Evolutionary conservation across 2,113 vertebrate species (phyloP).

Genomic region (Microtus oregoni): DNA sequence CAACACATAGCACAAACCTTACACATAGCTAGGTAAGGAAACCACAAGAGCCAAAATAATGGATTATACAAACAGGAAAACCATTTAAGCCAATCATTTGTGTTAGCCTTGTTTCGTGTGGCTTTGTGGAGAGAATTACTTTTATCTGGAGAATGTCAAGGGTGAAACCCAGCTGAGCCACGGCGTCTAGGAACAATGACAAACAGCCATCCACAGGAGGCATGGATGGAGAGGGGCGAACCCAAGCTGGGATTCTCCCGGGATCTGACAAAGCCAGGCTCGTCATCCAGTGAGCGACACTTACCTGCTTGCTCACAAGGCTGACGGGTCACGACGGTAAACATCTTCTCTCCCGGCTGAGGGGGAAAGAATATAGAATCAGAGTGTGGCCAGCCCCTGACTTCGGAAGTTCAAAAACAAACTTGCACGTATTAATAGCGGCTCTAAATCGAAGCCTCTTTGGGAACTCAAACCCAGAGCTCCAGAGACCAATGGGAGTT

Average conservation of each 20-base stretch:
- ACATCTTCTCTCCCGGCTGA: slow-evolving; percentile 66
- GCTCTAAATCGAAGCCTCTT: background rate
- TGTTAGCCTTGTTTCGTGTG: slow-evolving; percentile 56
- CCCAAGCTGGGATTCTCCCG: background rate
- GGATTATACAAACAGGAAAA: slow-evolving; percentile 70
- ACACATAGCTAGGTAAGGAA: slow-evolving; percentile 29
- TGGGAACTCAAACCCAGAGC: background rate
- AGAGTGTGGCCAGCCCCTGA: fast-evolving
- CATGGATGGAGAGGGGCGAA: fast-evolving
- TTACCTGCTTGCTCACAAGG: slow-evolving; percentile 77
- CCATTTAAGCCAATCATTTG: slow-evolving; percentile 21
- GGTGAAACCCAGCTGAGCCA: background rate
- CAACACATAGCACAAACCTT: slow-evolving; percentile 16
- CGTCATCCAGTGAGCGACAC: slow-evolving; percentile 41
- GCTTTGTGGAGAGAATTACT: slow-evolving; percentile 53
- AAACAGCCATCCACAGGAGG: background rate
- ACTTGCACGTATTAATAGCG: background rate
- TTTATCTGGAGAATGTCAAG: slow-evolving; percentile 34
- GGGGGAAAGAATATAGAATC: slow-evolving; percentile 13
- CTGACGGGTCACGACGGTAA: slow-evolving; percentile 13
- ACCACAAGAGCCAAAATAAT: slow-evolving; percentile 31
- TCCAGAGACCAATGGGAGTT: background rate
- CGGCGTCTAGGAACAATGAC: background rate
- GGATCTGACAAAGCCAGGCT: background rate
- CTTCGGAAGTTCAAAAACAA: background rate